Percentiles rank a stretch among this genome's conserved stretches.
Evolutionary conservation across 2,888 invertebrate genomes (phyloP).

Genomic region (Saturnia pavonia): DNA sequence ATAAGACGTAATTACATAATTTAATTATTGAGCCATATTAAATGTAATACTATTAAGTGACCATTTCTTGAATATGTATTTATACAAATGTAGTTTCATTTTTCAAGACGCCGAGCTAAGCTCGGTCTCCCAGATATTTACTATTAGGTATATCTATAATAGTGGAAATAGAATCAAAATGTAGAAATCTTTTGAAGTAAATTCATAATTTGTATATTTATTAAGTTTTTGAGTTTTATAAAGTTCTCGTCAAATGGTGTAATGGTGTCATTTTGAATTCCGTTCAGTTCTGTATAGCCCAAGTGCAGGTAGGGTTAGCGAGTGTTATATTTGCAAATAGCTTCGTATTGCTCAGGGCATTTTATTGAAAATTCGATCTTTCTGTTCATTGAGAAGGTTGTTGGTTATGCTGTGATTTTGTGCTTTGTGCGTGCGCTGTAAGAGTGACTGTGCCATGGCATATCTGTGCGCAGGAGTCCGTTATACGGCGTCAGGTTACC

Average conservation of each 20-base stretch:
- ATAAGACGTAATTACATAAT: no score
- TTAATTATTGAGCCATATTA: no score
- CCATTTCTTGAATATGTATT: no score
- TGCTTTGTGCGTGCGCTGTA: slow-evolving; percentile 52
- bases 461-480: slow-evolving; percentile 62
- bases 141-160: no score
- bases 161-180: no score
- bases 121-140: no score
- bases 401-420: slow-evolving; percentile 45
- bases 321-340: slow-evolving; percentile 70
- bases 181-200: no score
- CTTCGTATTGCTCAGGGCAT: slow-evolving; percentile 72
- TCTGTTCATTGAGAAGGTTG: slow-evolving; percentile 66
- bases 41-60: no score
- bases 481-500: slow-evolving; percentile 82
- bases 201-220: no score
- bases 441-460: slow-evolving; percentile 55
- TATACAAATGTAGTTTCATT: no score
- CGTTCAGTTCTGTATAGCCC: slow-evolving; percentile 47
- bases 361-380: slow-evolving; percentile 79
- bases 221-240: background rate
- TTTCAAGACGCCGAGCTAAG: no score
- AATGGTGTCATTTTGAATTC: slow-evolving; percentile 58
- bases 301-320: slow-evolving; percentile 45
- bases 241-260: background rate